phyloP scores from a whole-genome alignment of 2,113 vertebrate genomes.

The Lampris incognitus region DNA sequence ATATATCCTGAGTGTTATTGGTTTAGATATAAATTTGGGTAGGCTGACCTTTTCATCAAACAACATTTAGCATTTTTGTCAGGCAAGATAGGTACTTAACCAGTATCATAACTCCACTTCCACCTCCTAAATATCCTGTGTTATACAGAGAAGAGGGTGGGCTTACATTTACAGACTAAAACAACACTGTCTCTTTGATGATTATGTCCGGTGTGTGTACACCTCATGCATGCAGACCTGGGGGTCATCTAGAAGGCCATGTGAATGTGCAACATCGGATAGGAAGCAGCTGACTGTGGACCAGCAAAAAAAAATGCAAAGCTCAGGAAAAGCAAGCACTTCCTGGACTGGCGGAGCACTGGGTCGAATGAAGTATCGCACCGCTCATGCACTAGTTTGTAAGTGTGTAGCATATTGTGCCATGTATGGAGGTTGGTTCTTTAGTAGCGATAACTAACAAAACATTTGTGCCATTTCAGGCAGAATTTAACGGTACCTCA shows the following conservation, averaged over 20 bases:
- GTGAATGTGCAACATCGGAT: constrained; percentile 35
- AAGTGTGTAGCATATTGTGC: background rate
- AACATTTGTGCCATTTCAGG: too few species aligned
- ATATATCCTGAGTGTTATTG: background rate
- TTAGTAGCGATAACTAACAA: background rate
- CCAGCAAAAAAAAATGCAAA: constrained; percentile 21
- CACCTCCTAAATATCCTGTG: constrained; percentile 21
- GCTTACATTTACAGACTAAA: constrained; percentile 18
- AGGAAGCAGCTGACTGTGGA: constrained; percentile 47
- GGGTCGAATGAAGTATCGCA: background rate
- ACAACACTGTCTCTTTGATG: constrained; percentile 1
- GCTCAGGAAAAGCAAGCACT: constrained; percentile 50
- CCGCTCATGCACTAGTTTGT: background rate
- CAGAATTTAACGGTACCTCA: too few species aligned
- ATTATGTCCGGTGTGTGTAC: constrained; percentile 12
- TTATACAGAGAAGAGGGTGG: background rate
- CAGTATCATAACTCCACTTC: constrained; percentile 20
- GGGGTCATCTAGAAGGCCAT: background rate
- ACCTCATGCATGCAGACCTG: background rate
- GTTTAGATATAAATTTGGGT: background rate
- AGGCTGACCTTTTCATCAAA: background rate
- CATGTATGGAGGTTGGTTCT: background rate
- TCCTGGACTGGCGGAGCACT: constrained; percentile 22
- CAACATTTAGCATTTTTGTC: background rate
- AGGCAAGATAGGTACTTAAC: background rate